Base-by-base conservation (phyloP, 2,888 invertebrate genomes). In the Eilema caniola region DNA sequence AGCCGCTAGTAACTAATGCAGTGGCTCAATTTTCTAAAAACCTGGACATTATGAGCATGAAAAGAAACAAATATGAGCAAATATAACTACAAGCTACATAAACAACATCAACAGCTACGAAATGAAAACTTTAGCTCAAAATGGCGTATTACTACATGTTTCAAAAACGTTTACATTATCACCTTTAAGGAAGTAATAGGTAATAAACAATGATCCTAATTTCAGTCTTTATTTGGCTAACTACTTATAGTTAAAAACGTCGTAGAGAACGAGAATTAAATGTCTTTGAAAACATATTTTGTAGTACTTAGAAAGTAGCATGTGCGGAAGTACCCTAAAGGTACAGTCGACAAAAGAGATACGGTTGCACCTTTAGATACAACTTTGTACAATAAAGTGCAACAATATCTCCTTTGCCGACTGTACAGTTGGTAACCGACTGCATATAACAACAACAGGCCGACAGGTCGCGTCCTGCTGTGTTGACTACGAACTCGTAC, bases 81-180 rank as follows among this genome's bases (percentile, higher is more conserved):
- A 73, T 78, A 73, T 70, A 76, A 69, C 75, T 84, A 85, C 79
- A 79, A 80, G 78, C 78, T 83, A 84, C 69, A 71, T 70, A 75
- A 82, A 83, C 77, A 82, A 83, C 81, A 86, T 78, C 69, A 77
- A 85, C 77, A 83, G 83, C 82, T 79, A 81, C 79, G 80, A 71
- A 75, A 78, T 69, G 70, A 71, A 72, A 73, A 73, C 74, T 67
- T 28, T 73, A 57, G 67, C 33, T 70, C 71, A 74, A 76, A 71
- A n/a, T 23, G 14, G 74, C 28, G n/a, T 47, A 4, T 69, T 59
- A 59, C 62, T 69, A 24, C 33, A 59, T 57, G 28, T 20, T 28
- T 25, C 24, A 16, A 16, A 24, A 62, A 24, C 16, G n/a, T 37
- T 62, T 14, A 37, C 3, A 24, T 62, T 14, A 20, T 37, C 14